Evolutionary conservation across 2,113 vertebrate genomes (phyloP), one percentile per base, ranked within the genome.

Genomic region (Podilymbus podiceps): DNA sequence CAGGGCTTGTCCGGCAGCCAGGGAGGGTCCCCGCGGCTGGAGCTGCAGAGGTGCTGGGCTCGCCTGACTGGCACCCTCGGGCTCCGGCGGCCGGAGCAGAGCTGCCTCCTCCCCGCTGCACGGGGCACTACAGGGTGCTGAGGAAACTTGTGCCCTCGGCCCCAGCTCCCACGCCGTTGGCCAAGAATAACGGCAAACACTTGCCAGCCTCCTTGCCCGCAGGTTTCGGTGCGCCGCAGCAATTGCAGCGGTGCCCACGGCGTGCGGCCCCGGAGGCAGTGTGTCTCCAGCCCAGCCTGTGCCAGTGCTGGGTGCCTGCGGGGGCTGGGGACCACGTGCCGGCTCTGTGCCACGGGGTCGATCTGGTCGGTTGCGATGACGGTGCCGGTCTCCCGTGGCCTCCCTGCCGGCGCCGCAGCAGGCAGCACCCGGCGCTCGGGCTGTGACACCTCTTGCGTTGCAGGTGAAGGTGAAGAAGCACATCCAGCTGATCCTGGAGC

Each of bases 401-500:
- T 55, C n/a, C 15, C 21, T 58, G 21, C 15, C 2, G 4, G 64
- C 16, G 8, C 33, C 13, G 8, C 2, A 7, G 40, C 30, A 3
- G 46, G 46, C 19, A 17, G 56, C 1, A 1, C 27, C 38, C 4
- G 33, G 24, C 0, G 8, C 62, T 59, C 7, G 3, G 49, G 50
- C 72, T 3, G 2, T 27, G 40, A 68, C 82, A 18, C 35, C 49
- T 42, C 66, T 31, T 25, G 44, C 59, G 58, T 88, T 68, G 52
- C 92, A 97, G 97, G 86, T 24, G 35, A 50, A 35, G 85, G 93
- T 96, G 71, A 93, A 92, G 64, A 85, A 76, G 60, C 95, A 97
- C 49, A 69, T 94, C 53, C 95, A 94, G 92, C 47, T 88, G 74
- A 50, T 97, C 62, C 89, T 97, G 93, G 95, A 96, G 84, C 31